Conservation (phyloP, 2,888 invertebrate genomes). For the Steinernema hermaphroditum region DNA sequence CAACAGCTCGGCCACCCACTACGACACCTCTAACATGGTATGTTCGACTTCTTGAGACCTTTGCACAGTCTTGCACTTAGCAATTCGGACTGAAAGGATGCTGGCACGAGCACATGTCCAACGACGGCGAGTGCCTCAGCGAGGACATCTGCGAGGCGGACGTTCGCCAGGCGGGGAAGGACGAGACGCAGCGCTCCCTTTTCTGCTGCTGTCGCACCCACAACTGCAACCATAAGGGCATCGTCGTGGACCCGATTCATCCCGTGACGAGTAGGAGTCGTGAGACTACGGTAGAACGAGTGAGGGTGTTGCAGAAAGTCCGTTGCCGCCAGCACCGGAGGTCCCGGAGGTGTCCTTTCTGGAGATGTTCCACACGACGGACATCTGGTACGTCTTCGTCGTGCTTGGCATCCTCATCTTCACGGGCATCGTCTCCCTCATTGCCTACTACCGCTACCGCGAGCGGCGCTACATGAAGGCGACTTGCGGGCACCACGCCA, state of each 20-base stretch:
- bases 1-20: slow-evolving; percentile 32
- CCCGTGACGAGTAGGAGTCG: background rate
- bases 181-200: slow-evolving; percentile 33
- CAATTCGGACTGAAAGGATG: slow-evolving; percentile 41
- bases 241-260: background rate
- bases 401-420: background rate
- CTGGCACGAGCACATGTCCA: slow-evolving; percentile 45
- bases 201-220: slow-evolving; percentile 56
- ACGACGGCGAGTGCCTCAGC: slow-evolving; percentile 41
- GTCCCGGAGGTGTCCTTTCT: background rate
- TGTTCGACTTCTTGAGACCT: background rate
- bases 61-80: background rate
- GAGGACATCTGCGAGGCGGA: slow-evolving; percentile 43
- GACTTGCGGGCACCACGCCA: background rate
- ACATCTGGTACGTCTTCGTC: background rate
- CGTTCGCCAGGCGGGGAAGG: slow-evolving; percentile 37
- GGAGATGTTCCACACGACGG: background rate
- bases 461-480: background rate
- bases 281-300: background rate
- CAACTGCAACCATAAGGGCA: slow-evolving; percentile 48
- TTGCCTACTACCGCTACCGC: background rate
- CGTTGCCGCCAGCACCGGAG: background rate
- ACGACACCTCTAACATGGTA: slow-evolving; percentile 23
- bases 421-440: background rate
- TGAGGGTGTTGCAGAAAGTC: background rate